Base-by-base conservation (phyloP, 2,113 vertebrate species). In the Cottus gobio region DNA sequence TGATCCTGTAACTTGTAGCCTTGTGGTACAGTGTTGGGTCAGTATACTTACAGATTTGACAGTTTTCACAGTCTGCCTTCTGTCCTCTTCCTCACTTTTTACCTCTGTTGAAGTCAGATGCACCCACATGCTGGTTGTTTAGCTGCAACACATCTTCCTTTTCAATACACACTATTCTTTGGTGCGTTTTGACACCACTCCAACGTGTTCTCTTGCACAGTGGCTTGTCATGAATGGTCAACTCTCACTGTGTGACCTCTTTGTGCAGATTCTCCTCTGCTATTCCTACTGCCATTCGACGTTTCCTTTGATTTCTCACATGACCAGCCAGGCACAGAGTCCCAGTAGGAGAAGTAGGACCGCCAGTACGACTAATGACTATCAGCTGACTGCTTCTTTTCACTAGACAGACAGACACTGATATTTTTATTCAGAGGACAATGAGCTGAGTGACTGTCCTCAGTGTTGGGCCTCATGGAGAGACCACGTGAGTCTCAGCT, bases 371-470 rank as follows among this genome's bases (percentile, higher is more conserved):
- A 37, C 60, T 78, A 70, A 80, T 72, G 73, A 75, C 79, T 4
- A 20, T 82, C 78, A 87, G 82, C 71, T 79, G 86, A 85, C 82
- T 78, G 1, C 37, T 24, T 60, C 77, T 67, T 54, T 80, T 75
- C 71, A 56, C 26, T 0, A 2, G 8, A 46, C 61, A 54, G 48
- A 65, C 71, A 56, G 48, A 71, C 48, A 54, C 44, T 60, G 62
- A 30, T 57, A 44, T 37, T 34, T 58, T 46, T 30, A 63, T 78
- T 71, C 36, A 22, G 44, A 1, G 74, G 54, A 84, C 85, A 75
- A 67, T 75, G 82, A 75, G 82, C 71, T 12, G 78, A 77, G 83
- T 73, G 85, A 82, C 63, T 66, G 77, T 78, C 58, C 10, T 65
- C 72, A 46, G 52, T 57, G 73, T 75, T 18, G 0, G 34, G 52